Evolutionary conservation across 1,140 invertebrate genomes (phyloP), one percentile per base, ranked within the genome.

Genomic region (Bombus pyrosoma): DNA sequence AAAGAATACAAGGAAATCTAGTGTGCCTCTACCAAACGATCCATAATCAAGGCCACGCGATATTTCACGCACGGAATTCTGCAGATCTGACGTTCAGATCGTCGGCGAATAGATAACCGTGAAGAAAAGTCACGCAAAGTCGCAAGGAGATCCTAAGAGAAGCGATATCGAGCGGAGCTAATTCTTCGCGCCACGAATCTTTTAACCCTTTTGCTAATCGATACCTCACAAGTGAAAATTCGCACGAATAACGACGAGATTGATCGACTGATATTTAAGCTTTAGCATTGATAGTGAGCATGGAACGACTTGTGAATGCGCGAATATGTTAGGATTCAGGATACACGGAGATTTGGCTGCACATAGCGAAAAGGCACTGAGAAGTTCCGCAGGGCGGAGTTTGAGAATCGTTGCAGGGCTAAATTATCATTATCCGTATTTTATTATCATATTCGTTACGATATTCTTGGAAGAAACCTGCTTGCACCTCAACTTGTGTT

Each of bases 41-140:
- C 90, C 91, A 92, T 93, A 94, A 94, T 94, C 93, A 94, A 91
- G 82, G 89, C 90, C 91, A 92, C 89, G 92, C 92, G 89, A 94
- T 94, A 94, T 93, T 92, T 94, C 91, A 94, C 90, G 86, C 86
- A 87, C 87, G 87, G 85, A 90, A 92, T 92, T 91, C 89, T 83
- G 86, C 64, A 92, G 91, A 93, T 92, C 86, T 83, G 80, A 75
- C 87, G 79, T 72, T 69, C 76, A 90, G 91, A 93, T 93, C 91
- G 91, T 89, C 85, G 84, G 86, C 86, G 91, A 91, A 91, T 88
- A 92, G 91, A 93, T 90, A 92, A 92, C 91, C 81, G 73, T 34
- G 86, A 74, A 85, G 91, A 90, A 92, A 93, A 93, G 92, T 93
- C 92, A 93, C 92, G 93, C 93, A 82, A 94, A 92, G 88, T 28